Base-by-base conservation (phyloP, 2,113 vertebrate genomes). In the Agapornis roseicollis region DNA sequence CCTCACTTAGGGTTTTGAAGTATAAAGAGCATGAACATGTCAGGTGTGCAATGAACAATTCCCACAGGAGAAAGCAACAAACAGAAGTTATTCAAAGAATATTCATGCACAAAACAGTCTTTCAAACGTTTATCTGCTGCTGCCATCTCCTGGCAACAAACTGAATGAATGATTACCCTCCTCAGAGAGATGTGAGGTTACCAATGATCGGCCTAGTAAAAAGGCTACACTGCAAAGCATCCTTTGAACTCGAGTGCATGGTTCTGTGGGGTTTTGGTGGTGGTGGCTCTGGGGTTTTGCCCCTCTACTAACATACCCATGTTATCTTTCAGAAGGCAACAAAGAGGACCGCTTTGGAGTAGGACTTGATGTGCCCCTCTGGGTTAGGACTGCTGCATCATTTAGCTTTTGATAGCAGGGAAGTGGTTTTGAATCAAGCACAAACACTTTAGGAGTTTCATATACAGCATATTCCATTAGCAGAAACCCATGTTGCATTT, bases 71-170 rank as follows among this genome's bases (percentile, higher is more conserved):
- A 69, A 68, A 61, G 10, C 3, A 50, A 31, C 24, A 49, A 60
- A 50, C 0, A 37, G 9, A 65, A 13, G 68, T 58, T 25, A 31
- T 15, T 68, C 73, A 56, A 29, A 50, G 10, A 4, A 52, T 13
- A 28, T 23, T 39, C 20, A 24, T 0, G 17, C 17, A 44, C 44
- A 31, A 52, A 52, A 16, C 8, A 25, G 11, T 13, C 5, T 6
- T 69, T 52, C 13, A 15, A 9, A 60, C 28, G 14, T 61, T 79
- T 81, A 74, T 79, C 90, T 82, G 50, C 63, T 88, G 78, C 90
- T 93, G 90, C 95, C 90, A 96, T 66, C 90, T 93, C 90, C 84
- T 82, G 93, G 87, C 71, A 94, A 79, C 41, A 42, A 82, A 31
- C 37, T 55, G 65, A 58, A 64, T 8, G 5, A 88, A 64, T 9